Evolutionary conservation across 2,797 vertebrate species (phyloP), one percentile per base, ranked within the genome.

Genomic region (Ibycter americanus): DNA sequence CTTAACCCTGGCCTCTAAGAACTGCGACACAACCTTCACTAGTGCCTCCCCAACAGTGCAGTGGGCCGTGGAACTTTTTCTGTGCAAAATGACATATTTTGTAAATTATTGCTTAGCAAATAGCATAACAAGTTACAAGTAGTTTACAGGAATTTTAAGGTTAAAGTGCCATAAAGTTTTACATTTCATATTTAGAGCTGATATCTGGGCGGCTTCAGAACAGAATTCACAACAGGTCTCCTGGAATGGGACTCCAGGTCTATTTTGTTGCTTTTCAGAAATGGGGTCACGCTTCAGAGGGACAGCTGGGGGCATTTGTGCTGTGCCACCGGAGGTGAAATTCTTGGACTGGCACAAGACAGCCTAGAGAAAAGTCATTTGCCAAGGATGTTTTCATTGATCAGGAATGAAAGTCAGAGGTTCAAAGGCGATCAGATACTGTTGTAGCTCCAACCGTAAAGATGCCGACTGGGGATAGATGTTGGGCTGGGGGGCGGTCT

Each of bases 251-350:
- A 29, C 19, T 67, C 6, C 0, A 0, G 15, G 29, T 68, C 55
- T 36, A 5, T 55, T 67, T 42, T 52, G 21, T 7, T 49, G 34
- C 6, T 8, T 67, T 74, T 68, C 3, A 3, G 31, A 32, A 67
- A 42, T 0, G 1, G 23, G 21, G 10, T 21, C 36, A 11, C 54
- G 38, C 27, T 44, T 42, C 59, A 51, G 44, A 74, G 21, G 36
- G 26, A 23, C 1, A 2, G 29, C 16, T 1, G 0, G 21, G 26
- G 25, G 4, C 40, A 23, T 25, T 42, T 0, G 0, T 36, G 10
- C 40, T 58, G 70, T 70, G 51, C 36, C 0, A 1, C n/a, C 32
- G 23, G 25, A 52, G 51, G 12, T 58, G 25, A 52, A 46, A 76
- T 63, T 44, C 56, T 63, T 73, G 51, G 58, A 23, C 15, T 0